Evolutionary conservation across 2,888 invertebrate species (phyloP).

Genomic region (Dromius quadrimaculatus): DNA sequence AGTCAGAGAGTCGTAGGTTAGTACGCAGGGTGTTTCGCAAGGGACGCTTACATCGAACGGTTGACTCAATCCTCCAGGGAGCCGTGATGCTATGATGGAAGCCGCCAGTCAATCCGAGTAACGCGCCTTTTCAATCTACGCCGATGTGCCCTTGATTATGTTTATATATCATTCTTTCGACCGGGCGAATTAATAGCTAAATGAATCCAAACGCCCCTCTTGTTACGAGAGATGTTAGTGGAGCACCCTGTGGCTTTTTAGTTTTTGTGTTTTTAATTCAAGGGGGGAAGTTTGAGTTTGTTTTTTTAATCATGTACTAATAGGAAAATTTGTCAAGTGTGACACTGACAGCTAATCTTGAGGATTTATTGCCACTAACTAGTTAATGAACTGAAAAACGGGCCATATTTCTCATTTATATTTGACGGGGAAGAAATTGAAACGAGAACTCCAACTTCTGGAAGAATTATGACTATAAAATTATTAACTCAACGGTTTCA

Average conservation of each 20-base stretch:
- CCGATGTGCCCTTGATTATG: constrained; percentile 41
- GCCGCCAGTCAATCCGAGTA: constrained; percentile 65
- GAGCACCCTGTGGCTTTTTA: constrained; percentile 17
- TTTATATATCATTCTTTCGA: constrained; percentile 48
- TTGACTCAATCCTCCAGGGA: constrained; percentile 63
- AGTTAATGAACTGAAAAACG: not conserved
- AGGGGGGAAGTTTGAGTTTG: constrained; percentile 12
- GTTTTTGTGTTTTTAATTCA: constrained; percentile 11
- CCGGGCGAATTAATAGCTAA: constrained; percentile 48
- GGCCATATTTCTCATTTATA: not conserved
- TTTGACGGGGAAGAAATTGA: not conserved
- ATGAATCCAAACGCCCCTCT: constrained; percentile 44
- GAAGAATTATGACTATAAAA: no score
- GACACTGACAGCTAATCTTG: constrained; percentile 5
- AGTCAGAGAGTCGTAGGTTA: constrained; percentile 14
- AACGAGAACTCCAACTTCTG: no score
- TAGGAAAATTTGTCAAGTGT: constrained; percentile 1
- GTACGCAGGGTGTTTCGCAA: no score
- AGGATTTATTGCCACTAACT: constrained; percentile 7
- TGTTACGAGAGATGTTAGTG: constrained; percentile 15
- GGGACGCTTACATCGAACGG: not conserved
- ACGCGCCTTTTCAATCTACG: constrained; percentile 66
- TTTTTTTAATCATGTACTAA: constrained; percentile 38
- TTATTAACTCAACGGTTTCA: no score
- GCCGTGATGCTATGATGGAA: constrained; percentile 64